phyloP scores from a whole-genome alignment of 2,113 vertebrate genomes.

The Anhinga rufa region DNA sequence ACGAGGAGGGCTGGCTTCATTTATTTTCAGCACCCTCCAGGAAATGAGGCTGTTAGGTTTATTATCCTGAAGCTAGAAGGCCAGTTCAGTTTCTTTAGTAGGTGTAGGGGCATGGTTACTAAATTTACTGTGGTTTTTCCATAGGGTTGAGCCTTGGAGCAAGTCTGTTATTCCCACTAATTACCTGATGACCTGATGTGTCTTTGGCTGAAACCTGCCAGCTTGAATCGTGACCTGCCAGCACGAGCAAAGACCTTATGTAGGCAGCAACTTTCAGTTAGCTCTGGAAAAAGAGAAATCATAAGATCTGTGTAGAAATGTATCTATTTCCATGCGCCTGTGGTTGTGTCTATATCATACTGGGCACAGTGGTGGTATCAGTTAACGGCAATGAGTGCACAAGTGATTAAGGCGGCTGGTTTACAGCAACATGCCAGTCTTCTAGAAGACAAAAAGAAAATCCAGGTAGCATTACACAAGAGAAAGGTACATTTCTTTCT shows the following conservation, averaged over 20 bases:
- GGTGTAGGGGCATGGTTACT: background rate
- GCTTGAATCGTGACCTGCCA: background rate
- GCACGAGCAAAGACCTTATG: background rate
- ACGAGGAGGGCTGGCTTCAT: background rate
- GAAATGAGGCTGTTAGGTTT: constrained; percentile 29
- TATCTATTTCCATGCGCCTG: background rate
- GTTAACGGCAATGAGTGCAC: background rate
- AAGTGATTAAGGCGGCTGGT: background rate
- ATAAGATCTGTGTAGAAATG: background rate
- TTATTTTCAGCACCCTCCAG: constrained; percentile 38
- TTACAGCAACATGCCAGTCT: constrained; percentile 4
- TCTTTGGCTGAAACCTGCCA: background rate
- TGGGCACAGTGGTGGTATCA: rapidly evolving
- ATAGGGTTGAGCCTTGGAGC: background rate
- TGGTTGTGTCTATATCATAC: background rate
- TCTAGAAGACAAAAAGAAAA: constrained; percentile 38
- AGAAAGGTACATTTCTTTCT: constrained; percentile 66
- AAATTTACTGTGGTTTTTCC: background rate
- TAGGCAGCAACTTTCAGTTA: background rate
- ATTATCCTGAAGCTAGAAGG: constrained; percentile 4
- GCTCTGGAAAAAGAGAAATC: background rate
- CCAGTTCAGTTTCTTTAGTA: background rate
- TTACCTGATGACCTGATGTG: background rate
- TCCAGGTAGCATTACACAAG: constrained; percentile 52
- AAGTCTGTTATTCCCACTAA: background rate